Evolutionary conservation across 2,888 invertebrate genomes (phyloP), one percentile per base, ranked within the genome.

Genomic region (Tetropium fuscum): DNA sequence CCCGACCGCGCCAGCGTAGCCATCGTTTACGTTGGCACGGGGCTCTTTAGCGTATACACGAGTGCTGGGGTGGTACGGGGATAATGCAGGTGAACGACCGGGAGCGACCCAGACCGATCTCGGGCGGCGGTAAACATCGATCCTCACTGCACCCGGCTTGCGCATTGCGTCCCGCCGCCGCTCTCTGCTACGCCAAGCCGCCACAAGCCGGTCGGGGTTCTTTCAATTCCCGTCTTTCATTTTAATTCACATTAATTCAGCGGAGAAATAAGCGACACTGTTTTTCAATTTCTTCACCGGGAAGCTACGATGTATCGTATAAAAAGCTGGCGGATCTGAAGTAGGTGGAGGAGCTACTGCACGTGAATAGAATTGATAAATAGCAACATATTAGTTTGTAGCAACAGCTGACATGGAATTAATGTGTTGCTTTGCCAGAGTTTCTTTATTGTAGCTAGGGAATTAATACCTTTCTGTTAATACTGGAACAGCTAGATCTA

Each of bases 41-140:
- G 18, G 59, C 60, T 58, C 55, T 64, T 66, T 66, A 68, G 65
- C 69, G 66, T 68, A 66, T 56, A 60, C 63, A 60, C 59, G 53
- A 48, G 53, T 43, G 44, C 44, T 48, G 70, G 63, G 71, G 69
- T 64, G 66, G 63, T 69, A 68, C 71, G 74, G 74, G 73, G 69
- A 70, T 69, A 62, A 63, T 63, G 68, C 77, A 78, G 80, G 80
- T 80, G 79, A 80, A 80, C 78, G 80, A 80, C 79, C 80, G 76
- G 63, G 59, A 74, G 71, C 79, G 78, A 80, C 80, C 80, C 79
- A 79, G 79, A 78, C 79, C 79, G 80, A 76, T 75, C 77, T 74
- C 77, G 77, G 75, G 74, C 70, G 76, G 72, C 75, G 77, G 75
- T 74, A 73, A 64, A 63, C 70, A 77, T 78, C 77, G 78, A 78